Percentiles rank a stretch among this genome's conserved stretches.
These are phyloP conservation scores for Lagodon rhomboides DNA, from an alignment of 2,797 vertebrate species.

Conservation along the genomic window DNA sequence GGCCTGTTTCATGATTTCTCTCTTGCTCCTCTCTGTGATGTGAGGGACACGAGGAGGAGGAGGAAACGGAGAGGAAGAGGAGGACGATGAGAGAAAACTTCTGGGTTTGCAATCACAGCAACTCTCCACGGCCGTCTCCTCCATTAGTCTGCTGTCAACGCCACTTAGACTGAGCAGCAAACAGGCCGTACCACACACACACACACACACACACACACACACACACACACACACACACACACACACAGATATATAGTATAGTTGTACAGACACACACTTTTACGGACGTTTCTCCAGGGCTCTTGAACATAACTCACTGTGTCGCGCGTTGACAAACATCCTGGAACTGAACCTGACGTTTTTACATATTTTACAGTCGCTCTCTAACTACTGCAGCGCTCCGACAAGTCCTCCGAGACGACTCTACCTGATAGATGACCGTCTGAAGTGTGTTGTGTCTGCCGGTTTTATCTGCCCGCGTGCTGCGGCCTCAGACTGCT, in stretches of 20 bases:
- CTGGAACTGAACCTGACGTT: background rate
- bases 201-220: conserved; percentile 4
- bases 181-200: conserved; percentile 3
- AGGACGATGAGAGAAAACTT: conserved; percentile 18
- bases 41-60: conserved; percentile 6
- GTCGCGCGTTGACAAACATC: background rate
- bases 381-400: background rate
- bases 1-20: no score
- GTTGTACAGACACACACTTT: background rate
- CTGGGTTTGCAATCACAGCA: conserved; percentile 62
- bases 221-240: background rate
- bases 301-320: background rate
- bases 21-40: background rate
- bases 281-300: background rate
- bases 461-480: background rate
- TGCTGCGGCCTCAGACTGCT: conserved; percentile 4
- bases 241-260: background rate
- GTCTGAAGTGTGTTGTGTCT: background rate
- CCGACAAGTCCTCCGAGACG: background rate
- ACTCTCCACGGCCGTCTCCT: conserved; percentile 25
- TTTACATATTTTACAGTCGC: background rate
- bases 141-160: conserved; percentile 43
- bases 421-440: background rate
- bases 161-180: conserved; percentile 17
- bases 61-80: background rate